Evolutionary conservation across 1,140 invertebrate species (phyloP), one percentile per base, ranked within the genome.

Genomic region (Watersipora subatra): DNA sequence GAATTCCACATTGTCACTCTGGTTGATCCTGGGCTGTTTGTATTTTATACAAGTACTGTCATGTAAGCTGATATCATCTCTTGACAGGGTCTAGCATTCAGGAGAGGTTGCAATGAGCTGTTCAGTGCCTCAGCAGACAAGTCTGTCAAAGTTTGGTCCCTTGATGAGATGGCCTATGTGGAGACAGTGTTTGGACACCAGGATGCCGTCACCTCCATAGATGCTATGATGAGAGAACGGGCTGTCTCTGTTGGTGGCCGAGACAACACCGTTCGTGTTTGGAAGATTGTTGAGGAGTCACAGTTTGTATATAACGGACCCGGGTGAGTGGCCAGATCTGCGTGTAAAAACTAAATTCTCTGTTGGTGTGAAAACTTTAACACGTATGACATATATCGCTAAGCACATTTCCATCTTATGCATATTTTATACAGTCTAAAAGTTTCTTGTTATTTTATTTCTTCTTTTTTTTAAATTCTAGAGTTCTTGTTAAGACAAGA

Each of bases 211-310:
- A 91, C 89, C 3, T 86, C 86, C n/a, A 89, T 97, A 61, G 94
- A 97, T 82, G 87, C 74, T 69, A 72, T 82, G 56, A 84, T 85
- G 57, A 83, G 88, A 68, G 93, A 97, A 73, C 83, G 92, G 67
- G 90, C 90, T 1, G 85, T 97, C 0, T 92, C 92, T 2, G 86
- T 88, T 61, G 94, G 94, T 56, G 92, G 93, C 27, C 84, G 87
- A 66, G 95, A 98, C 76, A 85, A 84, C 46, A 86, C 88, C 3
- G 77, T 97, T 55, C 84, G 93, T 69, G 85, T 97, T 69, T 98
- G 93, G 93, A 97, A 97, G 79, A 89, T 98, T 66, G 85, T 88
- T 0, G 93, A 97, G 82, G 94, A 97, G 76, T 95, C 93, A 57
- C 94, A 97, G 74, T 81, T 97, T 3, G 88, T 97, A 67, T 97